Percentiles rank a stretch among this genome's conserved stretches.
Conservation (phyloP, 2,888 invertebrate genomes). For the Mimumesa dahlbomi region DNA sequence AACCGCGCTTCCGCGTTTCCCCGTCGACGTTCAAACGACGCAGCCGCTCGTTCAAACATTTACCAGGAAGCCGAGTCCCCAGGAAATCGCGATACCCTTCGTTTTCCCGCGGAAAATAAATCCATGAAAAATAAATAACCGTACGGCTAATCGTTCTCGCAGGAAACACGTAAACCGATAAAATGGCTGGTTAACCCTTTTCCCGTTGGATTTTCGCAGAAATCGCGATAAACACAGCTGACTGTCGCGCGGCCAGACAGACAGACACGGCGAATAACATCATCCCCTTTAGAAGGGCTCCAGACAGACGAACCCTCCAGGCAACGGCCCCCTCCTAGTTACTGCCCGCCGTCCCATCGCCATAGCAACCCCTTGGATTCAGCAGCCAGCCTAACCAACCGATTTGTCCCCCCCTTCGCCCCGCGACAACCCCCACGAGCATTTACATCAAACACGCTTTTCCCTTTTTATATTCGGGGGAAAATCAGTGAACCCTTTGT, state of each 20-base stretch:
- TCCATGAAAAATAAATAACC: no score
- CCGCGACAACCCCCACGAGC: slow-evolving; percentile 28
- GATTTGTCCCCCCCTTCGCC: slow-evolving; percentile 49
- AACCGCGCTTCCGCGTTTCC: no score
- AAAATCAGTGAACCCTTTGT: slow-evolving; percentile 40
- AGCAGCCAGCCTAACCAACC: slow-evolving; percentile 62
- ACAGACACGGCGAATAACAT: slow-evolving; percentile 58
- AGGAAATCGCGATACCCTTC: no score
- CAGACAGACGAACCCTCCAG: slow-evolving; percentile 74
- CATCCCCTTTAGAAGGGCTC: slow-evolving; percentile 73
- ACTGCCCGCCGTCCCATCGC: slow-evolving; percentile 65
- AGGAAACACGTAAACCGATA: not conserved
- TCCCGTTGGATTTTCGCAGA: no score
- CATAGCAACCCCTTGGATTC: slow-evolving; percentile 77
- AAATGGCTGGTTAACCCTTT: no score
- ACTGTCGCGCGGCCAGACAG: slow-evolving; percentile 35
- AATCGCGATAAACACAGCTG: slow-evolving; percentile 56
- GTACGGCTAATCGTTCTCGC: no score
- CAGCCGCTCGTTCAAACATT: no score
- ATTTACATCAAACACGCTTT: slow-evolving; percentile 46
- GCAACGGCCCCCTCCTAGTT: slow-evolving; percentile 57
- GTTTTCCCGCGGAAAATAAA: no score
- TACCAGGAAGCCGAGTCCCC: no score
- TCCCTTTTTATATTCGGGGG: slow-evolving; percentile 2
- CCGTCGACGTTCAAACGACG: no score